Evolutionary conservation across 2,888 invertebrate genomes (phyloP), one percentile per base, ranked within the genome.

Genomic region (Macaria notata): DNA sequence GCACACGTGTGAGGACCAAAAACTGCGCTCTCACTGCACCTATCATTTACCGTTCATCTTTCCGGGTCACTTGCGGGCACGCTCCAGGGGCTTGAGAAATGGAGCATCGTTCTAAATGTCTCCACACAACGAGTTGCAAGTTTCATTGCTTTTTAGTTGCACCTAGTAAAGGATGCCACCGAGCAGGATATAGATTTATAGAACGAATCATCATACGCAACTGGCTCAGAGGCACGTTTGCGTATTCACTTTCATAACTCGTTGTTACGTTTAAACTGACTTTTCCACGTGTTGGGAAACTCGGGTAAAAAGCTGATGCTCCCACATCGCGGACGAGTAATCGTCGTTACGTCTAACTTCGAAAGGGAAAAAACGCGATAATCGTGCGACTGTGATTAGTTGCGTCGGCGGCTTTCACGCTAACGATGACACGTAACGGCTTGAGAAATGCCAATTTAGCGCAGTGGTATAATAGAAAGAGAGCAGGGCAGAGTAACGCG

Each of bases 201-300:
- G 81, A 77, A 77, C 73, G 81, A 80, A 75, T 78, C 81, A 75
- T 75, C 70, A 70, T 64, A 68, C 44, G 76, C 77, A 78, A 81
- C 78, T 75, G 69, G 76, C 74, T 74, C 75, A 79, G 69, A 76
- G 66, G 76, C 77, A 82, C 77, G 81, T 84, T 87, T 83, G 79
- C 83, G 81, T 83, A 83, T 82, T 75, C 78, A 79, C 84, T 89
- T 89, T 90, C 90, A 88, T 88, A 89, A 90, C 86, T 71, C 73
- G 81, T 79, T 79, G 83, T 89, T 89, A 89, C 87, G 87, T 85
- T 88, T 79, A 72, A 78, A 79, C 76, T 64, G 76, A 85, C 80
- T 87, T 88, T 88, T 86, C 86, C 81, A 84, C 79, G 75, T 77
- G 83, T 88, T 91, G 81, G 79, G 87, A 89, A 90, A 89, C 68